Base-by-base conservation (phyloP, 2,888 invertebrate species). In the Agonopterix alstromeriana region DNA sequence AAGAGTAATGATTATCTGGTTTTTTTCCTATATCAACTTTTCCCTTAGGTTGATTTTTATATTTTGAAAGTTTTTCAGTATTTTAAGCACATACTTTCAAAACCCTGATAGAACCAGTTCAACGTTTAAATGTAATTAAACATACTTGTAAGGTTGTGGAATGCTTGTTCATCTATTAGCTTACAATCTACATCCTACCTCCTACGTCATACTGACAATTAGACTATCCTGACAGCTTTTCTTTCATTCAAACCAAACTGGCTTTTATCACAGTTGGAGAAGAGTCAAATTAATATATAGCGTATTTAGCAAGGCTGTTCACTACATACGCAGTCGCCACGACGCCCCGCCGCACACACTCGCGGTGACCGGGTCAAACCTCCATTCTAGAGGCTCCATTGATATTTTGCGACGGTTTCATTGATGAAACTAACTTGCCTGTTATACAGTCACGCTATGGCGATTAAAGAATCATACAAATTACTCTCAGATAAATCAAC, bases 331-430 rank as follows among this genome's bases (percentile, higher is more conserved):
- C 60, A 51, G 43, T 41, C 50, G 36, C 55, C 61, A 55, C 55
- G 47, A 42, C 52, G n/a, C 47, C 47, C 53, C 53, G 54, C 52
- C 67, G 67, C 81, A 73, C 83, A 82, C 83, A 73, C 50, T 49
- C 65, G 58, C 67, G 49, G 36, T 79, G 82, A 82, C 82, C 83
- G 73, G 82, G 81, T 82, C 83, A 79, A 62, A 67, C 61, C 74
- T 67, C 70, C 82, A 77, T 82, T 81, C 80, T 82, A 77, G 75
- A 73, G 74, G 71, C 73, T 76, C 77, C 85, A 87, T 85, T 87
- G 85, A 85, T 82, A 78, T 83, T 84, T 80, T 67, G 78, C 79
- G 71, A 70, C 75, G 80, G 67, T 72, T 79, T 73, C 85, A 85
- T 86, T 84, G 79, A 85, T 77, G 70, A 42, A 70, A 70, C 68